Evolutionary conservation across 1,140 invertebrate species (phyloP).

Genomic region (Drosophila pruinosa): DNA sequence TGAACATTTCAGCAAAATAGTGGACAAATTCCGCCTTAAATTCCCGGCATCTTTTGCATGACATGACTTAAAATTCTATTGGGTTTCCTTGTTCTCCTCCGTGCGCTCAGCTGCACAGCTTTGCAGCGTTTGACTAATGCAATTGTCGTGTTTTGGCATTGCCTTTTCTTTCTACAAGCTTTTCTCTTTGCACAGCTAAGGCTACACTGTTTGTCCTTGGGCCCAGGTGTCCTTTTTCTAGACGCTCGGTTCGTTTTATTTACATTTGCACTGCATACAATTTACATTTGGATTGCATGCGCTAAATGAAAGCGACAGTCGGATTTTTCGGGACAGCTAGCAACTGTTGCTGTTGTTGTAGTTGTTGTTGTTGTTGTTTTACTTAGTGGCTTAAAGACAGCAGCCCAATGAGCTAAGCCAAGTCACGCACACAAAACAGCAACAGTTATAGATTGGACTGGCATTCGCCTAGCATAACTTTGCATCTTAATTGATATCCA

Average conservation of each 20-base stretch:
- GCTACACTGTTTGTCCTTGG: slow-evolving; percentile 20
- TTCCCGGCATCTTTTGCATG: neutral
- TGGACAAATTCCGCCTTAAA: no score
- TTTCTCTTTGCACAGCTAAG: slow-evolving; percentile 1
- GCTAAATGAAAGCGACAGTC: slow-evolving; percentile 32
- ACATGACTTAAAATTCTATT: no score
- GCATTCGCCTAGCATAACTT: slow-evolving; percentile 19
- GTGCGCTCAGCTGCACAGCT: neutral
- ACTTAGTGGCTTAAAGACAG: neutral
- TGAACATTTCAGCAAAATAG: no score
- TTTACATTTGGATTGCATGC: neutral
- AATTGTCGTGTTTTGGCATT: slow-evolving; percentile 39
- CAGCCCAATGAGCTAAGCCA: slow-evolving; percentile 10
- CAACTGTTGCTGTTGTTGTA: slow-evolving; percentile 27
- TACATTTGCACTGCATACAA: neutral
- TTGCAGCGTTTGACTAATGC: slow-evolving; percentile 24
- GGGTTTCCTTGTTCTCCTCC: neutral
- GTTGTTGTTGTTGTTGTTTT: neutral
- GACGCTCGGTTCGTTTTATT: no score
- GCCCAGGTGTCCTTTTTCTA: slow-evolving; percentile 11
- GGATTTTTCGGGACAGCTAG: neutral
- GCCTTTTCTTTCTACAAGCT: neutral
- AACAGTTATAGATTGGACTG: neutral
- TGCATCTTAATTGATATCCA: slow-evolving; percentile 46
- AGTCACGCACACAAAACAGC: neutral